Evolutionary conservation across 2,113 vertebrate species (phyloP), one percentile per base, ranked within the genome.

Genomic region (Tychaedon coryphoeus): DNA sequence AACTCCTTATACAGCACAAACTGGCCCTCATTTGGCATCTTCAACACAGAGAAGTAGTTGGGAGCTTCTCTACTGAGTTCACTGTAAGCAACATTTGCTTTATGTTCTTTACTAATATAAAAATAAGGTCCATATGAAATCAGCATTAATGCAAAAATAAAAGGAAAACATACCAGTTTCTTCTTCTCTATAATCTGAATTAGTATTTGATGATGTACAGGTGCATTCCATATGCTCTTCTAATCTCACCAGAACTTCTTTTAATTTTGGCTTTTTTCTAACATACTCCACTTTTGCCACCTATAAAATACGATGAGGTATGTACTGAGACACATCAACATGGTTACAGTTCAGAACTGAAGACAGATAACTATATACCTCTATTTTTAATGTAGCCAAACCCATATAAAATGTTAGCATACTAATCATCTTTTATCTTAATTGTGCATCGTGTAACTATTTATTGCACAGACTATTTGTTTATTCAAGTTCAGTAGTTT

Each of bases 261-360:
- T 99, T 97, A 99, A 98, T 97, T 99, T 99, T 80, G 99, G 99
- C 97, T 97, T 99, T 98, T 99, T 99, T 96, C 98, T 98, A 97
- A 99, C 97, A 76, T 99, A 99, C 96, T 99, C 99, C 98, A 99
- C 99, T 98, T 99, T 99, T 95, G 99, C 99, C 98, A 99, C 99
- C 99, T 99, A 98, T 19, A 92, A 88, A 93, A 78, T 94, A 86
- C 2, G 66, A 95, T 74, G 69, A 94, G 82, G 88, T 81, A 96
- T 5, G 88, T 69, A 87, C 93, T 96, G 92, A 96, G 91, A 92
- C 50, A 89, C 76, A 71, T 76, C 79, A 92, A 94, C 86, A 88
- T 20, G 92, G 77, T 94, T 86, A 72, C 10, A 93, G 80, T 95
- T 86, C 87, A 96, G 86, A 86, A 93, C 56, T 86, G 94, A 87